These are phyloP conservation scores for Coelinius sp. DNA, from an alignment of 2,888 invertebrate species.

Conservation along the genomic window DNA sequence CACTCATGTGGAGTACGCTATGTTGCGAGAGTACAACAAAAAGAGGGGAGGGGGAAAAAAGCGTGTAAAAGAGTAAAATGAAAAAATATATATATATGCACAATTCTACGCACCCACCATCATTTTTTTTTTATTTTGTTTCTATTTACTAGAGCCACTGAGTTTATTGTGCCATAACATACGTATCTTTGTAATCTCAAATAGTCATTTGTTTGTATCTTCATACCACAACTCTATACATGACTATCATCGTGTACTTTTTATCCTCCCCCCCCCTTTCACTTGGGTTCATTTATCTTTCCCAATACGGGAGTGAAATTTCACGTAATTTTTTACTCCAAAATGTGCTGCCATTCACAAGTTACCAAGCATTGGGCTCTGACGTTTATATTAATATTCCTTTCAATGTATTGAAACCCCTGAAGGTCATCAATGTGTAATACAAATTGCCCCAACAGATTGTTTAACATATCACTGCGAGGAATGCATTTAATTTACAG, in stretches of 20 bases:
- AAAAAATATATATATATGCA: slow-evolving; percentile 22
- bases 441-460: background rate
- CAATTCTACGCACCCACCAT: slow-evolving; percentile 35
- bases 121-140: slow-evolving; percentile 12
- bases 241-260: background rate
- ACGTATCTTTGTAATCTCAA: slow-evolving; percentile 31
- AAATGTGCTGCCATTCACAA: background rate
- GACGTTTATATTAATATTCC: slow-evolving; percentile 7
- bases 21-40: background rate
- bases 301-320: background rate
- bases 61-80: background rate
- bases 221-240: slow-evolving; percentile 5
- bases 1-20: slow-evolving; percentile 5
- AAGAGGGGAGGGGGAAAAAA: background rate
- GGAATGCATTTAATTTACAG: background rate
- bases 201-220: slow-evolving; percentile 10
- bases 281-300: background rate
- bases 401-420: background rate
- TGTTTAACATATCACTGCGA: background rate
- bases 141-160: background rate
- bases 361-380: background rate
- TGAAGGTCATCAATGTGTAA: slow-evolving; percentile 4
- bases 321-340: background rate
- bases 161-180: slow-evolving; percentile 35
- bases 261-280: background rate